phyloP scores from a whole-genome alignment of 1,140 invertebrate genomes.

The Ceratitis capitata region DNA sequence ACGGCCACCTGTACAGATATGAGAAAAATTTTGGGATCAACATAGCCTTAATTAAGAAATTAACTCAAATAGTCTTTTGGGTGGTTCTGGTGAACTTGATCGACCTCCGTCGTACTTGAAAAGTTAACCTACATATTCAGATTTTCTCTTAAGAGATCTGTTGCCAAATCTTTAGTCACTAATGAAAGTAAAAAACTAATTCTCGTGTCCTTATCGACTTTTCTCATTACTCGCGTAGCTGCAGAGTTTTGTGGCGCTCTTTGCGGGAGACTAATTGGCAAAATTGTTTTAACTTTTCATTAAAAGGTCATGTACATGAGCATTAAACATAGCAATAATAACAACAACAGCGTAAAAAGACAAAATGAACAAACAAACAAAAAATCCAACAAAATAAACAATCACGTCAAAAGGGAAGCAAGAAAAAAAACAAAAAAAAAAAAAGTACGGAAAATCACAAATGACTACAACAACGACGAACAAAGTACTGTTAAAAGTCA shows the following conservation, averaged over 20 bases:
- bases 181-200: too few species aligned
- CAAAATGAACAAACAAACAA: too few species aligned
- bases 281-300: constrained; percentile 32
- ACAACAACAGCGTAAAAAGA: background rate
- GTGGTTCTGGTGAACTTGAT: too few species aligned
- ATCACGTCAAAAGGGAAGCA: background rate
- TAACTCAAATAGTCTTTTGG: too few species aligned
- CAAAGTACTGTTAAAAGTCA: constrained; percentile 26
- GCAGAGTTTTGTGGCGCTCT: background rate
- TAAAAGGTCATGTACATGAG: background rate
- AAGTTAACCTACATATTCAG: too few species aligned
- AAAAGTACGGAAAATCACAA: background rate
- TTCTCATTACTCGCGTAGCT: background rate
- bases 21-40: too few species aligned
- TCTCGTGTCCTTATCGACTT: background rate
- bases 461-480: too few species aligned
- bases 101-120: too few species aligned
- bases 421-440: background rate
- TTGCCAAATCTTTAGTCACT: too few species aligned
- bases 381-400: background rate
- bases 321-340: background rate
- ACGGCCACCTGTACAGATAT: too few species aligned
- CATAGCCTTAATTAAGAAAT: too few species aligned
- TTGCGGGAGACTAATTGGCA: constrained; percentile 36
- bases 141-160: too few species aligned